Base-by-base conservation (phyloP, 1,140 invertebrate species). In the Sinonovacula constricta region DNA sequence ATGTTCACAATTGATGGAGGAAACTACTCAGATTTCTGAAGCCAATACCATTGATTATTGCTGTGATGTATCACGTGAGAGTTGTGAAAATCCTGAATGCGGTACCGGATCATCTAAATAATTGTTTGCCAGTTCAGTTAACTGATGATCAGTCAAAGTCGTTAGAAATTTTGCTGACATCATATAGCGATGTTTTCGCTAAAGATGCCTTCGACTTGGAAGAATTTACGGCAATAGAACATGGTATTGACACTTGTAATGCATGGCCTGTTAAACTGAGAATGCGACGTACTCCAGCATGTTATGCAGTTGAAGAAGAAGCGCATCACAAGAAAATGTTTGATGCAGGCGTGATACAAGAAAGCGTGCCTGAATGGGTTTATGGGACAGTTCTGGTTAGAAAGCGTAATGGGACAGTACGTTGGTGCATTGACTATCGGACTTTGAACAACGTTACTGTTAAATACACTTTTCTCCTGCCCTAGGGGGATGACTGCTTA, bases 381-480 rank as follows among this genome's bases (percentile, higher is more conserved):
- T 81, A 68, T 30, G 62, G 71, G 10, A 22, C 67, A 36, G 80
- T 86, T 0, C 45, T 86, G 18, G 60, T 85, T 4, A 93, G 93
- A 60, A 94, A 94, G 65, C 92, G 92, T 53, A 83, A 92, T 87
- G 88, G 91, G 65, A 34, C 85, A 39, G 67, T 86, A 30, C 79
- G 90, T 63, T 79, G 92, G 78, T 92, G 88, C 78, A 76, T 92
- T 0, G 92, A 93, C 83, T 93, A 88, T 81, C 63, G 92, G 36
- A 49, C 60, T n/a, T 45, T 93, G 14, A 93, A 93, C 81, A 18
- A 7, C 70, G 83, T 80, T 0, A 92, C 89, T 0, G 82, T 86
- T 0, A 82, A 84, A 49, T 92, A 93, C 83, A 84, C 77, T 31
- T 93, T 91, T 79, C 93, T 93, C 81, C 63, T 93, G 1, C 92